These are phyloP conservation scores for Paralichthys olivaceus DNA, from an alignment of 2,113 vertebrate genomes.

Conservation along the genomic window DNA sequence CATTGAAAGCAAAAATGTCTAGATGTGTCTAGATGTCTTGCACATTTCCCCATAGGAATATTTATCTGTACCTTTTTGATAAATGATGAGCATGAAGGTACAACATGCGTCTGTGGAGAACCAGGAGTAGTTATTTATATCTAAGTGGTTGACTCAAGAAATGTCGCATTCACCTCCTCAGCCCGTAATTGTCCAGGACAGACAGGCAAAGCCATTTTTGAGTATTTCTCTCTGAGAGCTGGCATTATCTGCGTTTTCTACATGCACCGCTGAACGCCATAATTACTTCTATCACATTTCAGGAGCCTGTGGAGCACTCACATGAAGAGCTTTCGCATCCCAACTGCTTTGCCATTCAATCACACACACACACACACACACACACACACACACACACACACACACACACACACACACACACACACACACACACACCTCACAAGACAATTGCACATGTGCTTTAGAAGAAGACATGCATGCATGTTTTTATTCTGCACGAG, in stretches of 20 bases:
- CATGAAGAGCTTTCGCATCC: constrained; percentile 36
- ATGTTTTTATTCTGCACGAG: too few relatives aligned
- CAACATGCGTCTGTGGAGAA: not conserved
- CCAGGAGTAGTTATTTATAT: constrained; percentile 6
- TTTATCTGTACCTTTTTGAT: constrained; percentile 5
- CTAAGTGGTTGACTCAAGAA: constrained; percentile 31
- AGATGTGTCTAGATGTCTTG: too few relatives aligned
- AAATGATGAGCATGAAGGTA: constrained; percentile 3
- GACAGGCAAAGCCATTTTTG: constrained; percentile 19
- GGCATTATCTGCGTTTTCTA: constrained; percentile 49
- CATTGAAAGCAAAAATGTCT: not conserved
- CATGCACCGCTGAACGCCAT: constrained; percentile 51
- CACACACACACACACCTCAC: too few relatives aligned
- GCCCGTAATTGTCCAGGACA: constrained; percentile 52
- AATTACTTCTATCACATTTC: constrained; percentile 63
- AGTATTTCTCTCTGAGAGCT: constrained; percentile 34
- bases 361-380: not conserved
- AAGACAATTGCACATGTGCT: not conserved
- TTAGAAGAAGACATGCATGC: not conserved
- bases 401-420: too few relatives aligned
- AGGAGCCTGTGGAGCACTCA: constrained; percentile 24
- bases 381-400: constrained; percentile 1
- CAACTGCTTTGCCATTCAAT: constrained; percentile 8
- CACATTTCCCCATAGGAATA: too few relatives aligned
- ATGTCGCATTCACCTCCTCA: constrained; percentile 37